Base-by-base conservation (phyloP, 2,797 vertebrate species). In the Sebastes baramenuke region DNA sequence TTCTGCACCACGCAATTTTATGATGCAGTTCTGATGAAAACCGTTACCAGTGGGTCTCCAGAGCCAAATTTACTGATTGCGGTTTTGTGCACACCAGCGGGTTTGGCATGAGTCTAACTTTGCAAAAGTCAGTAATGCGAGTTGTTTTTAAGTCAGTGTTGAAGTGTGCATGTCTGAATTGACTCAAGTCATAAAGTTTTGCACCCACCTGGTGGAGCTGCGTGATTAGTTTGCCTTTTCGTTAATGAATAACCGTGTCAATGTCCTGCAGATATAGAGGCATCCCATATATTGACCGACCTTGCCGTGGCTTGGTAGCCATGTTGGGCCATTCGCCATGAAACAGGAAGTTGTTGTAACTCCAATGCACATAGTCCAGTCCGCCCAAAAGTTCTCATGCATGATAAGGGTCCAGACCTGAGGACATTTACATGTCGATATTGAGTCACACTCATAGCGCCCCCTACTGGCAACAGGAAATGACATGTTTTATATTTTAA, bases 21-120 rank as follows among this genome's bases (percentile, higher is more conserved):
- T 68, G 61, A 86, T 56, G 72, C 71, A 71, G 65, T 58, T 65
- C 74, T 81, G 65, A 87, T 83, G 69, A 88, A 86, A 88, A 87
- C 75, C 12, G 52, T 78, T 72, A 80, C 56, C 82, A 36, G 56
- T 7, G 16, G 55, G 67, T 72, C 77, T 68, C 67, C 4, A n/a
- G 75, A 86, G 82, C 65, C 62, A 64, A 25, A 77, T 76, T 80
- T 73, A 30, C 70, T 87, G 76, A 89, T 77, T 88, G 80, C 8
- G n/a, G 75, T 78, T 90, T 87, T 61, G n/a, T 88, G 73, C 54
- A 38, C 56, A 77, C 24, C 24, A 74, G 52, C 42, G 22, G 30
- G 32, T 68, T n/a, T 82, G 74, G 79, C 32, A 76, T 29, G 16
- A 25, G 16, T 83, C 27, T 54, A 59, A 75, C 34, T 73, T 58